Conservation (phyloP, 1,140 invertebrate genomes). For the Zophobas atratus region DNA sequence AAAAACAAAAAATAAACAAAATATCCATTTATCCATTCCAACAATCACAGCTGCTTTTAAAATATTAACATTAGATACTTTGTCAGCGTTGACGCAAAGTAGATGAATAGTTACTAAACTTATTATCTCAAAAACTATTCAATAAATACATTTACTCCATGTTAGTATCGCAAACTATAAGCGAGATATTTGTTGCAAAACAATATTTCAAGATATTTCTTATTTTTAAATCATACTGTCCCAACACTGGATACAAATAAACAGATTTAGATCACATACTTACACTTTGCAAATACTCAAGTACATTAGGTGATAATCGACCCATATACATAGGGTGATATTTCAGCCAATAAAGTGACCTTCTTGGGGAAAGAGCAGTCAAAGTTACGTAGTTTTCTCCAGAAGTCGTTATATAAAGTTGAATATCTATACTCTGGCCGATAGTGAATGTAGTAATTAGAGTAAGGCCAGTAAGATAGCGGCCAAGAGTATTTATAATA, state of each 20-base stretch:
- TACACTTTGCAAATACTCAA: conserved; percentile 27
- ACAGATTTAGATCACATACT: conserved; percentile 23
- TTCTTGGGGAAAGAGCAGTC: conserved; percentile 18
- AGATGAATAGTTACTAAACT: too few relatives aligned
- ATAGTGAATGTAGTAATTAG: conserved; percentile 11
- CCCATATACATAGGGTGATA: conserved; percentile 32
- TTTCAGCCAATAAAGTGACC: conserved; percentile 40
- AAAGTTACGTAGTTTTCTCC: neutral
- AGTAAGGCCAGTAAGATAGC: conserved; percentile 6
- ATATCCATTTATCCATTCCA: too few relatives aligned
- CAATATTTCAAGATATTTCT: conserved; percentile 4
- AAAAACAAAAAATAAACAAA: too few relatives aligned
- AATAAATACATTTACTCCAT: too few relatives aligned
- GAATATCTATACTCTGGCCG: conserved; percentile 26
- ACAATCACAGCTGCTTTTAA: too few relatives aligned
- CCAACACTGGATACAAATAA: neutral
- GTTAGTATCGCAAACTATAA: too few relatives aligned
- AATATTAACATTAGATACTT: too few relatives aligned
- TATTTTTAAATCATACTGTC: neutral
- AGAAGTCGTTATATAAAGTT: neutral
- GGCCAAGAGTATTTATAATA: conserved; percentile 44
- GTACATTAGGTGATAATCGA: conserved; percentile 14
- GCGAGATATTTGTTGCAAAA: neutral
- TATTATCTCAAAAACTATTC: too few relatives aligned
- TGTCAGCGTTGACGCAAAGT: too few relatives aligned